Evolutionary conservation across 2,888 invertebrate genomes (phyloP), one percentile per base, ranked within the genome.

Genomic region (Halocaridina rubra): DNA sequence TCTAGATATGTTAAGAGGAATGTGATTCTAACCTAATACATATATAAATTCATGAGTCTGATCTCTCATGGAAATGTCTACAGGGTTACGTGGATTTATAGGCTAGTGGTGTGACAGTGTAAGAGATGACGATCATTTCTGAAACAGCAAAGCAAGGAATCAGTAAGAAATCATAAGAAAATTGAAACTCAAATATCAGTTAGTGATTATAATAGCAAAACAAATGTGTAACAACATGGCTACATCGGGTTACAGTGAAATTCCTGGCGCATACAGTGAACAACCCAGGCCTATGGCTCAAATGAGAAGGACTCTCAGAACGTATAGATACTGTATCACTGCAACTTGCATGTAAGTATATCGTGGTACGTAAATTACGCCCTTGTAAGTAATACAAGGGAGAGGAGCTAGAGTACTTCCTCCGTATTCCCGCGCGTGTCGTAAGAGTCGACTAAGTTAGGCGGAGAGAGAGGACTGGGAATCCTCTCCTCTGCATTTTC

Each of bases 201-300:
- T 10, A 0, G 19, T 7, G 4, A 3, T 10, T 7, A 53, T 3
- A 0, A 53, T 10, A 53, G 3, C 53, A 5, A 13, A 4, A n/a
- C 16, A 16, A 53, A 53, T 53, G n/a, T 53, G 19, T 3, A 7
- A 53, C 80, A 78, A 72, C 32, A 84, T 84, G 81, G 61, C 72
- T 8, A 16, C 85, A 10, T 33, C 30, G 8, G 81, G 46, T 3
- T 85, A 85, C 61, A 81, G 57, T 24, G 85, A 85, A 33, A 85
- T 85, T 10, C 81, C 81, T 0, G 85, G 85, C 7, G 80, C 81
- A 33, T 85, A 81, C 77, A 81, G 77, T 39, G 81, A 81, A 32
- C 19, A 27, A 1, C 85, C 85, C 7, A 69, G 86, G 8, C 81
- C 86, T n/a, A 10, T 86, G 71, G 79, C 81, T 8, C 19, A 57